A percentile compares a stretch with the other conserved stretches of the same genome.
phyloP scores from a whole-genome alignment of 35 echinoderm and acorn worm species.

The Ptychodera flava region DNA sequence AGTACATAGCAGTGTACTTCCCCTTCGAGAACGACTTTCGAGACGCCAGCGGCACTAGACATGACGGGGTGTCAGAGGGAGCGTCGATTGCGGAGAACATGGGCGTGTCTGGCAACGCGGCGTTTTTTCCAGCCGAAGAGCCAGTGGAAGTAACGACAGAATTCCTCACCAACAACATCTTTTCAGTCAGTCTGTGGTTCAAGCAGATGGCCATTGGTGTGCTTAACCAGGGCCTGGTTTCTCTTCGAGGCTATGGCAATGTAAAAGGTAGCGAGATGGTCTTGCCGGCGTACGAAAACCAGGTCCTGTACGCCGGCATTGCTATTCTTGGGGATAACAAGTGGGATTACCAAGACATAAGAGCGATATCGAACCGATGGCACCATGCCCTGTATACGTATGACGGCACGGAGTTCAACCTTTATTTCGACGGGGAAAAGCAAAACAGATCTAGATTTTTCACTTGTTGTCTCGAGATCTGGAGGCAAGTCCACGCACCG shows the following conservation, averaged over 20 bases:
- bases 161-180: neutral
- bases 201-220: neutral
- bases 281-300: neutral
- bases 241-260: neutral
- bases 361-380: neutral
- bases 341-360: neutral
- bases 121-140: neutral
- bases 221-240: neutral
- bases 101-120: neutral
- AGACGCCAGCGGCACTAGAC: neutral
- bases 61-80: neutral
- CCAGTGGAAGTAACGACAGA: neutral
- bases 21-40: neutral
- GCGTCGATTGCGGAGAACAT: neutral
- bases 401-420: neutral
- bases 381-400: neutral
- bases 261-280: neutral
- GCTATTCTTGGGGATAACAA: neutral
- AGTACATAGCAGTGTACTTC: neutral
- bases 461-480: neutral
- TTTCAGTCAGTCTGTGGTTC: neutral
- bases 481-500: neutral
- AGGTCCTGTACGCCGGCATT: neutral
- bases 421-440: neutral
- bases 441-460: neutral